A percentile compares a stretch with the other conserved stretches of the same genome.
phyloP scores from a whole-genome alignment of 2,888 invertebrate genomes.

The Malthinus seriepunctatus region DNA sequence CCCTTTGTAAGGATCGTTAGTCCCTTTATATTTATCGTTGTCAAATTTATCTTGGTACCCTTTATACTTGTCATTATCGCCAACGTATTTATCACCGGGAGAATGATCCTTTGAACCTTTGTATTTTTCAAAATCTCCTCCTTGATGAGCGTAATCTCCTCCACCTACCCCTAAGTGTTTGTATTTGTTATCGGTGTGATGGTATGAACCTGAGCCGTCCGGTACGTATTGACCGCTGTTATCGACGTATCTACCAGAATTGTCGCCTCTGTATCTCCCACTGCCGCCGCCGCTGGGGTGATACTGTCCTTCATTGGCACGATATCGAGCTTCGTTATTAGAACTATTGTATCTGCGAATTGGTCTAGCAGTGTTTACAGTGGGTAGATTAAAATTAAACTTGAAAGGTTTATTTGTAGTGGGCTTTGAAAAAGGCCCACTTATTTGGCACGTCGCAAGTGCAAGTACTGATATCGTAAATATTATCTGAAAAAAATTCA shows the following conservation, averaged over 20 bases:
- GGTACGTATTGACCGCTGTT: conserved; percentile 29
- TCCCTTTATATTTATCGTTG: not conserved
- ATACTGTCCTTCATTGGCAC: not conserved
- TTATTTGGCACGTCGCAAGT: too few relatives aligned
- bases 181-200: conserved; percentile 28
- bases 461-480: too few relatives aligned
- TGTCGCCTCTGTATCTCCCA: not conserved
- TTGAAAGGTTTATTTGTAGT: too few relatives aligned
- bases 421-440: too few relatives aligned
- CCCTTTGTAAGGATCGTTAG: not conserved
- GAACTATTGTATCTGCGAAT: not conserved
- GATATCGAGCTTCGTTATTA: not conserved
- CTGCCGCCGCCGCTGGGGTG: not conserved
- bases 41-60: not conserved
- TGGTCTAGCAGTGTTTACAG: too few relatives aligned
- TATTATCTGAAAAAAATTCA: too few relatives aligned
- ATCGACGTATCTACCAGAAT: conserved; percentile 39
- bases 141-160: conserved; percentile 26
- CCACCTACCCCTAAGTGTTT: conserved; percentile 8
- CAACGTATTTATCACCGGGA: not conserved
- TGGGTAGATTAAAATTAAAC: too few relatives aligned
- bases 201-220: conserved; percentile 18
- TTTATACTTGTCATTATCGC: not conserved
- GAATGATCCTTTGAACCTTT: not conserved
- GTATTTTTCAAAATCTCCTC: conserved; percentile 23